Base-by-base conservation (phyloP, 1,140 invertebrate species). In the Bombus polaris region DNA sequence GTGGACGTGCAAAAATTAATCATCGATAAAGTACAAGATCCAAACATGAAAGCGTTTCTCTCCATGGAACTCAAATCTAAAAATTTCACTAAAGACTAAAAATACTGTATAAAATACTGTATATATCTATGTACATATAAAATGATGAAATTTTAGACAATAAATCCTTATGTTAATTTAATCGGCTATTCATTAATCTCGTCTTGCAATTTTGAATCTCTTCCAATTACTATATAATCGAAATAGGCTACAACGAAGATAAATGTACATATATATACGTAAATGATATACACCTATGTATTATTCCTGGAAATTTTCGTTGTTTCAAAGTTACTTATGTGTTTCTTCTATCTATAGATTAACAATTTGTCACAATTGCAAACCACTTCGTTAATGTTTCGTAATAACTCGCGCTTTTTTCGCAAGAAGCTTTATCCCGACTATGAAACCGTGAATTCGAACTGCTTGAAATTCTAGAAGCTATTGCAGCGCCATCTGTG, bases 21-120 rank as follows among this genome's bases (percentile, higher is more conserved):
- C 10, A 95, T 98, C 82, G 96, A 97, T 42, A 97, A 96, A 90
- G 96, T 98, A 13, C 94, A 96, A n/a, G 98, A 98, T 96, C 97
- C 97, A 0, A 98, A 97, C 89, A 97, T 98, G 95, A 96, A 96
- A 92, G 97, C 97, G 32, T 98, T 98, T 94, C 94, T 98, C 12
- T 94, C 96, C 83, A 96, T 97, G 95, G 98, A 98, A 94, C 93
- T 98, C 2, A 96, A 96, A 88, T 88, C 89, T 62, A 89, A 92
- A 2, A 94, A 95, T 81, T 35, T 95, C 15, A 90, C 86, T 47
- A 93, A 93, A 76, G 32, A 83, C n/a, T 76, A 28, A 66, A 2
- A 32, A 65, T n/a, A 9, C 6, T n/a, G 3, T n/a, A 25, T 76
- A 78, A 47, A 72, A 22, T 25, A 35, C 12, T 86, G 79, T 82